Base-by-base conservation (phyloP, 2,113 vertebrate species). In the Phyllostomus discolor region DNA sequence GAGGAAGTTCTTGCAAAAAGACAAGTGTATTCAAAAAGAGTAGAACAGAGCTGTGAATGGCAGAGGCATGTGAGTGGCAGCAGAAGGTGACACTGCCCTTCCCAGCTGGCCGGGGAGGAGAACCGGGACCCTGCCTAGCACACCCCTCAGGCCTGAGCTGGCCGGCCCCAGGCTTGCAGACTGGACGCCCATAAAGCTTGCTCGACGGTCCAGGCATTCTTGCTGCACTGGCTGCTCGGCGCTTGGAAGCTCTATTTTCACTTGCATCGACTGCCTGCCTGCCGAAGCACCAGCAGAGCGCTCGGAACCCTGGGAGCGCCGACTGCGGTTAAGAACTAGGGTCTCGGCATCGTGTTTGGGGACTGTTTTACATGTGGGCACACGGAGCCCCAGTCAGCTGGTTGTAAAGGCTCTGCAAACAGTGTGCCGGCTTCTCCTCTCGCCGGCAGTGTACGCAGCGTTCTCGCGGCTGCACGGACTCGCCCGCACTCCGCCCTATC, bases 1-100 rank as follows among this genome's bases (percentile, higher is more conserved):
- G 35, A 88, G 35, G 84, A 62, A 75, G 62, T 73, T 80, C 62
- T 75, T 62, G 5, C 5, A 91, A 67, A 93, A 90, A 93, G 20
- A 83, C 11, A 57, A 70, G 88, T 2, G 17, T 43, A 73, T 59
- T 82, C 4, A 15, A 64, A 50, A 54, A 43, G 52, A 26, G 8
- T 10, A 20, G 24, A 78, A 54, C 24, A 67, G 80, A 91, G 26
- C 46, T 17, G 64, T 7, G 17, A 62, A 41, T 1, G 19, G 41
- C 41, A 64, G 48, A 33, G 67, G 19, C 22, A 24, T 41, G 15
- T 50, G 33, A 35, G 2, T 15, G 24, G 9, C 73, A 24, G 1
- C 38, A 43, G 26, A 12, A 79, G 20, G 20, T 54, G 3, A 80
- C 79, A 84, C 8, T n/a, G 70, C 41, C 64, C 43, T 82, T 82